Evolutionary conservation across 2,888 invertebrate species (phyloP).

Genomic region (Metopia argyrocephala): DNA sequence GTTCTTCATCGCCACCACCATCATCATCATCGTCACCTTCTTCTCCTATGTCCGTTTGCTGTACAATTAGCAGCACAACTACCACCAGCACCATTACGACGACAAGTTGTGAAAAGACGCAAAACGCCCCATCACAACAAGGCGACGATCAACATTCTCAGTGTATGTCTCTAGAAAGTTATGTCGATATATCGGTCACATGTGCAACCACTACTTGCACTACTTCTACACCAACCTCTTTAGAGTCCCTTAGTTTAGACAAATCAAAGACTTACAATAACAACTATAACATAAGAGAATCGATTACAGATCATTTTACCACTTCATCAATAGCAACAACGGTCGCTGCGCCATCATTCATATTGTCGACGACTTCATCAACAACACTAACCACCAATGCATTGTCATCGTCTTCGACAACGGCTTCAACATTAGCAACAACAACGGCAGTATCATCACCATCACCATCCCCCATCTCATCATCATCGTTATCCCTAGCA

Average conservation of each 20-base stretch:
- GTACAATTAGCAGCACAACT: conserved; percentile 44
- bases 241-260: conserved; percentile 51
- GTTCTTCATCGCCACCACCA: conserved; percentile 1
- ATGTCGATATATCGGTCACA: conserved; percentile 8
- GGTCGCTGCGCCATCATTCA: conserved; percentile 43
- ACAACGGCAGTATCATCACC: conserved; percentile 59
- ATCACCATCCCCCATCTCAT: neutral
- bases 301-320: conserved; percentile 69
- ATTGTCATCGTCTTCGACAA: conserved; percentile 34
- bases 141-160: conserved; percentile 21
- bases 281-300: conserved; percentile 53
- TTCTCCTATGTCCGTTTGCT: conserved; percentile 31
- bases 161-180: conserved; percentile 13
- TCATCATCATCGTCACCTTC: conserved; percentile 24
- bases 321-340: conserved; percentile 27
- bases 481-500: conserved; percentile 24
- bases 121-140: neutral
- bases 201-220: conserved; percentile 36
- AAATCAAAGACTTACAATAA: conserved; percentile 44
- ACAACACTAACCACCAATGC: conserved; percentile 31
- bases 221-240: conserved; percentile 29
- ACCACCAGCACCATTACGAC: conserved; percentile 27
- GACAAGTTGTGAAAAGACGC: conserved; percentile 1
- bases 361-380: conserved; percentile 44
- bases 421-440: conserved; percentile 57